phyloP scores from a whole-genome alignment of 2,113 vertebrate genomes.

The Dermatemys mawii region DNA sequence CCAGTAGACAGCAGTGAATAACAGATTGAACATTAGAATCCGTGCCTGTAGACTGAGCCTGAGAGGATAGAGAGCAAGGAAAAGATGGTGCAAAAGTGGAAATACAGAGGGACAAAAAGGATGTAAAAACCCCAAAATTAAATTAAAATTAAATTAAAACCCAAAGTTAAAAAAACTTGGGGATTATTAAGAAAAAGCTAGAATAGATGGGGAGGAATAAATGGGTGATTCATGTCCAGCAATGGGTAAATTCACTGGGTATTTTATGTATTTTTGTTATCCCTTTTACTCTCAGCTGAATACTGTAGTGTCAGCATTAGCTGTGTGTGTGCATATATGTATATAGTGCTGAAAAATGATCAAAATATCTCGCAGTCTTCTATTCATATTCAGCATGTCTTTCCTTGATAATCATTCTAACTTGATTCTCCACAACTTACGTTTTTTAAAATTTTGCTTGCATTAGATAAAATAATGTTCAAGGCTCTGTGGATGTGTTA shows the following conservation, averaged over 20 bases:
- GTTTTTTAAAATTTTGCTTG: background rate
- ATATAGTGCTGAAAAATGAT: background rate
- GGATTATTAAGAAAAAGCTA: background rate
- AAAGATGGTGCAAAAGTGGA: background rate
- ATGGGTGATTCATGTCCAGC: background rate
- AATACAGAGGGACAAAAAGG: background rate
- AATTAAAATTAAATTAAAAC: too few relatives aligned
- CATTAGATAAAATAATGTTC: background rate
- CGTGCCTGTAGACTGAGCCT: background rate
- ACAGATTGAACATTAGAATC: background rate
- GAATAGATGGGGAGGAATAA: background rate
- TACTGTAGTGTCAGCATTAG: background rate
- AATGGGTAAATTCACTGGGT: background rate
- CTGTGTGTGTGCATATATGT: rapidly evolving
- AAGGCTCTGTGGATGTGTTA: background rate
- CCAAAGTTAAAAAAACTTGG: background rate
- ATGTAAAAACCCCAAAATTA: background rate
- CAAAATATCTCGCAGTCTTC: background rate
- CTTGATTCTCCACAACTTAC: background rate
- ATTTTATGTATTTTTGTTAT: background rate
- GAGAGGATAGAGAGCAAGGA: background rate
- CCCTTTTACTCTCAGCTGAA: background rate
- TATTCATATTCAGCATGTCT: background rate
- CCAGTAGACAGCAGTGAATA: background rate
- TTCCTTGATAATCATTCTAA: background rate